Percentiles rank a stretch among this genome's conserved stretches.
These are phyloP conservation scores for Ptyas mucosa DNA, from an alignment of 2,113 vertebrate species.

Conservation along the genomic window DNA sequence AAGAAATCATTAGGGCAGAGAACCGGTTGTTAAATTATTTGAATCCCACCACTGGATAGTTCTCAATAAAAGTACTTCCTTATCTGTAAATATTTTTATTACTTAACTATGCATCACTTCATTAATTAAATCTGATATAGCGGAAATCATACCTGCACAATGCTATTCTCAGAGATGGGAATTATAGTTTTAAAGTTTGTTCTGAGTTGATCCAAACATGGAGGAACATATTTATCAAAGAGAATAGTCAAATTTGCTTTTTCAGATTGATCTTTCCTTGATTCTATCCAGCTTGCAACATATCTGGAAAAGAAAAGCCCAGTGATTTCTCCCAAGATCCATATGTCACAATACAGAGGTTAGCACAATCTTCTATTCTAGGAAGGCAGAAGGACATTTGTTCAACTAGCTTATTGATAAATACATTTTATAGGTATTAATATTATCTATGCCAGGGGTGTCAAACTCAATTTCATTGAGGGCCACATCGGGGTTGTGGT, in stretches of 20 bases:
- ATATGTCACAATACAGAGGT: neutral
- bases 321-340: neutral
- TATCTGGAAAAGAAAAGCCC: conserved; percentile 56
- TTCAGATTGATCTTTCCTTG: conserved; percentile 59
- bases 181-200: conserved; percentile 60
- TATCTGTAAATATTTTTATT: neutral
- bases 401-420: neutral
- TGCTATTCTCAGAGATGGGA: conserved; percentile 76
- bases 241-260: conserved; percentile 67
- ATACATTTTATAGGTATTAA: neutral
- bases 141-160: conserved; percentile 62
- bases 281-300: conserved; percentile 69
- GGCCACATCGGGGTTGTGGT: no score
- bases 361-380: neutral
- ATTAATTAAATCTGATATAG: neutral
- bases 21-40: no score
- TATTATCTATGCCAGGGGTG: neutral
- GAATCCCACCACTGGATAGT: no score
- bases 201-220: conserved; percentile 63
- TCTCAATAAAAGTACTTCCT: neutral
- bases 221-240: conserved; percentile 65
- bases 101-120: neutral
- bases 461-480: no score
- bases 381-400: neutral
- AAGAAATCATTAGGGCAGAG: no score